phyloP scores from a whole-genome alignment of 2,113 vertebrate species.

The Glaucomys volans region DNA sequence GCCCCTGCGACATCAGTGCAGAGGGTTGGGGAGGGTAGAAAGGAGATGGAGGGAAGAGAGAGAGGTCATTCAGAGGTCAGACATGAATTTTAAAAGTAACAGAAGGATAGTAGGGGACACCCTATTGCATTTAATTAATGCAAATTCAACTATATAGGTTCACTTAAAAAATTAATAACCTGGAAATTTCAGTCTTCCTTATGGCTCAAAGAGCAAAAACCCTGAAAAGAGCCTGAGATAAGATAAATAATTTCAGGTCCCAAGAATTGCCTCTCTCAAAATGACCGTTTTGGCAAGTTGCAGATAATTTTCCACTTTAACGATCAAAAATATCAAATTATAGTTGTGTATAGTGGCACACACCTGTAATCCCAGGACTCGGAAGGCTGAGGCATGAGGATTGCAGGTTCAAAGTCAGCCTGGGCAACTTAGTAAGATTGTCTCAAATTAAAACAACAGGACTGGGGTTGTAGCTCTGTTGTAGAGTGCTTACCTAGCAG shows the following conservation, averaged over 20 bases:
- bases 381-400: neutral
- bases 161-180: neutral
- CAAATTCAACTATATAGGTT: neutral
- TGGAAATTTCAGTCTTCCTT: neutral
- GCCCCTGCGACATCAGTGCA: neutral
- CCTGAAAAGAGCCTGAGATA: neutral
- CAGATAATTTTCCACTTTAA: neutral
- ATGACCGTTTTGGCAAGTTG: neutral
- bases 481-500: neutral
- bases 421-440: neutral
- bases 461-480: neutral
- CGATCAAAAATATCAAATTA: neutral
- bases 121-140: neutral
- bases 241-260: neutral
- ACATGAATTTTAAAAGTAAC: neutral
- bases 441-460: neutral
- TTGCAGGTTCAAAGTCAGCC: neutral
- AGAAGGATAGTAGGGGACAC: neutral
- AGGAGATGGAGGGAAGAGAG: neutral
- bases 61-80: neutral
- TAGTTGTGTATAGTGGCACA: neutral
- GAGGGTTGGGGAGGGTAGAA: too few relatives aligned
- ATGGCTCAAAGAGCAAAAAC: neutral
- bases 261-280: neutral
- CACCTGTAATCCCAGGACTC: neutral